These are phyloP conservation scores for Coronaproctus castanopsis DNA, from an alignment of 2,888 invertebrate species.

Conservation along the genomic window DNA sequence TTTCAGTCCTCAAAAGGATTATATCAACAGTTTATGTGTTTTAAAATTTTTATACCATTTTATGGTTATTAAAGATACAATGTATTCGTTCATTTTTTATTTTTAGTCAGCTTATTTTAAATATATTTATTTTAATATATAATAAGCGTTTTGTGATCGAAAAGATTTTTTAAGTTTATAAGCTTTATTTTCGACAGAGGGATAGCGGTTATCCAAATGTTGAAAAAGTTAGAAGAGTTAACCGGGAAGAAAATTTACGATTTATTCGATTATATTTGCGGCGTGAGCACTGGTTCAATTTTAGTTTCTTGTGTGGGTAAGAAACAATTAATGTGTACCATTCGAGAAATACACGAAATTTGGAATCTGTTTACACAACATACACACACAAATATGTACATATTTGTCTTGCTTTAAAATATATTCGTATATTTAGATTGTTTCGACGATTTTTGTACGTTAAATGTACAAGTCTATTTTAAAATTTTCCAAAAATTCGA, in stretches of 20 bases:
- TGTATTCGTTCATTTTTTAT: no score
- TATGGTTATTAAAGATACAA: no score
- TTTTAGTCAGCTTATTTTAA: no score
- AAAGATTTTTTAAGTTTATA: not conserved
- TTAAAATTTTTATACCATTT: no score
- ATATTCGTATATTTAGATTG: not conserved
- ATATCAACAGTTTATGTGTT: no score
- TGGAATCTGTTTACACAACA: not conserved
- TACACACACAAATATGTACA: not conserved
- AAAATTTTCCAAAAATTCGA: no score
- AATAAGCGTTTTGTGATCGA: no score
- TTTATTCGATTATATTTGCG: constrained; percentile 70
- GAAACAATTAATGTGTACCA: constrained; percentile 16
- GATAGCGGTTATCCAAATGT: constrained; percentile 62
- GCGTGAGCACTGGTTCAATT: constrained; percentile 68
- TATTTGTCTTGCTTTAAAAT: constrained; percentile 1
- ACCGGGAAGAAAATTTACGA: constrained; percentile 47
- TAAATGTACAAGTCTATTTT: no score
- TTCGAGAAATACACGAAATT: constrained; percentile 3
- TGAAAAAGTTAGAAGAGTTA: constrained; percentile 52
- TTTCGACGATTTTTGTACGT: not conserved
- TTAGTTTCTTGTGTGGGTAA: constrained; percentile 49
- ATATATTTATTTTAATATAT: no score
- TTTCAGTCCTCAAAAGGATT: no score
- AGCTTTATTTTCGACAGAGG: constrained; percentile 33